Conservation (phyloP, 2,888 invertebrate genomes). For the Conchocele bisecta region DNA sequence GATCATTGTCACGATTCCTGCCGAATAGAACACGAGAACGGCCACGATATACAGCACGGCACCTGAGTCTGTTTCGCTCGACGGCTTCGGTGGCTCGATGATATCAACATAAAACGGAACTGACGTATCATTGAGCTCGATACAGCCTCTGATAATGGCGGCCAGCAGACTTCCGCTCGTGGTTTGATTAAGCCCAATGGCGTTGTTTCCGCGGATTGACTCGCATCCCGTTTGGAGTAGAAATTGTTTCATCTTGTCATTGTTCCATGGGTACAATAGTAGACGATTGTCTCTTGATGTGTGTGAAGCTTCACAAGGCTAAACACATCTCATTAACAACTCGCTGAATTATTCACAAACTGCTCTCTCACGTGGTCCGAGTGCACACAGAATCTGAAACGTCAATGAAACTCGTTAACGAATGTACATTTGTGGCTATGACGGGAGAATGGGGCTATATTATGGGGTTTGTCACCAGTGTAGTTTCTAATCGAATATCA, state of each 20-base stretch:
- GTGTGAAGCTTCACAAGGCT: too few relatives aligned
- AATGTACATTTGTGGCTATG: too few relatives aligned
- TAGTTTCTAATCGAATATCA: too few relatives aligned
- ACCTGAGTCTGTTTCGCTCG: constrained; percentile 65
- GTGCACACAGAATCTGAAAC: too few relatives aligned
- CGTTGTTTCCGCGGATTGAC: background rate
- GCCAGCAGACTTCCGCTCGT: constrained; percentile 7
- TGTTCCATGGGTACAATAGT: too few relatives aligned
- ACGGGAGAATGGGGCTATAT: too few relatives aligned
- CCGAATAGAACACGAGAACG: constrained; percentile 74
- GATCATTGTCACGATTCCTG: constrained; percentile 75
- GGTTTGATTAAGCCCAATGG: background rate
- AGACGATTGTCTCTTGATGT: too few relatives aligned
- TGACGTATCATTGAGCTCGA: constrained; percentile 47
- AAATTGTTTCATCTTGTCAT: constrained; percentile 20
- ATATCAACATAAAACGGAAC: constrained; percentile 50
- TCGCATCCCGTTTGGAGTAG: constrained; percentile 11
- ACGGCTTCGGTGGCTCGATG: constrained; percentile 24
- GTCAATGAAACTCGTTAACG: too few relatives aligned
- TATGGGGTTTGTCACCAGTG: too few relatives aligned
- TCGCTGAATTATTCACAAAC: too few relatives aligned
- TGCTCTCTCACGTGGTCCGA: too few relatives aligned
- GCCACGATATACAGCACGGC: constrained; percentile 76
- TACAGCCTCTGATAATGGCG: constrained; percentile 29
- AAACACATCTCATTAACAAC: too few relatives aligned